Evolutionary conservation across 2,797 vertebrate species (phyloP).

Genomic region (Liparis tanakae): DNA sequence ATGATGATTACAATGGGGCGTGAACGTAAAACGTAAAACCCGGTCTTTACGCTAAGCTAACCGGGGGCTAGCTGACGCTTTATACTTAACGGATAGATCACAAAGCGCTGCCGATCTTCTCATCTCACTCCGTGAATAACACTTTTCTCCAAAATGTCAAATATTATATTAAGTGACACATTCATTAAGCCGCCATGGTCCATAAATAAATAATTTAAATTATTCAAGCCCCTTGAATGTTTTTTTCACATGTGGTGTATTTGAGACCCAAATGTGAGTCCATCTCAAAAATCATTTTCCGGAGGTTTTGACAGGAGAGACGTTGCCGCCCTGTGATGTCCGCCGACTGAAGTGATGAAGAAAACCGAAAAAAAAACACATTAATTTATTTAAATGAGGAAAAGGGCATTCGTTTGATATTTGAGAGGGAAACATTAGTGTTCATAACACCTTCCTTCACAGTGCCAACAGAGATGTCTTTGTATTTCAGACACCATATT

Average conservation of each 20-base stretch:
- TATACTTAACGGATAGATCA: background rate
- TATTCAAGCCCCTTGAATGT: background rate
- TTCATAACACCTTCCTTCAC: constrained; percentile 14
- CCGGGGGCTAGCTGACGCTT: background rate
- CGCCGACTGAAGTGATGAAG: background rate
- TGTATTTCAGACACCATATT: constrained; percentile 9
- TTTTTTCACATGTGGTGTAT: background rate
- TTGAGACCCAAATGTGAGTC: background rate
- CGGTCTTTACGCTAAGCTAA: background rate
- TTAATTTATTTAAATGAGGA: background rate
- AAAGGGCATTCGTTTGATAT: constrained; percentile 25
- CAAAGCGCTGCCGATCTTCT: background rate
- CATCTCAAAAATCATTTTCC: background rate
- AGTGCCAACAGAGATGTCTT: constrained; percentile 4
- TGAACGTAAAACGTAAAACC: background rate
- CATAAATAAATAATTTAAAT: background rate
- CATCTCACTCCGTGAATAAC: background rate
- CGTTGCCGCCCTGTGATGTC: background rate
- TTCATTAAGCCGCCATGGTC: background rate
- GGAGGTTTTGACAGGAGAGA: background rate
- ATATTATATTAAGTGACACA: constrained; percentile 3
- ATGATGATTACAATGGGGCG: background rate
- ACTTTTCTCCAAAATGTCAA: background rate
- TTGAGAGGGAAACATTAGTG: constrained; percentile 11
- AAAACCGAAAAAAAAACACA: background rate